Evolutionary conservation across 1,140 invertebrate genomes (phyloP).

Genomic region (Tachypleus tridentatus): DNA sequence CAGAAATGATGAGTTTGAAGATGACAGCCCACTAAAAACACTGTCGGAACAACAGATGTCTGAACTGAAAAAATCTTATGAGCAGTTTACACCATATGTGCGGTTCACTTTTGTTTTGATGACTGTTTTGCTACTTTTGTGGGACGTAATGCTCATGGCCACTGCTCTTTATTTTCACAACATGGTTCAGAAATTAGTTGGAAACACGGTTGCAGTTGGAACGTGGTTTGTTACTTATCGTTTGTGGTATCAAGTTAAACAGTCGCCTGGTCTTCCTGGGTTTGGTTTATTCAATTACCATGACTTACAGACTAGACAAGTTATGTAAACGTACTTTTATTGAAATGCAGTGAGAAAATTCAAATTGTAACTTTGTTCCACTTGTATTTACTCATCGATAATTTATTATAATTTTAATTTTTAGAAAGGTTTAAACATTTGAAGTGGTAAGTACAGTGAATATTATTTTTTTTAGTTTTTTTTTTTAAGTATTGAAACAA

Average conservation of each 20-base stretch:
- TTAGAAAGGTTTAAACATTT: too few relatives aligned
- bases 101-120: conserved; percentile 63
- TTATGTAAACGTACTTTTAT: too few relatives aligned
- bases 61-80: conserved; percentile 54
- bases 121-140: conserved; percentile 64
- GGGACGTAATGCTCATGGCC: conserved; percentile 84
- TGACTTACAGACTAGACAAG: background rate
- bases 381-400: too few relatives aligned
- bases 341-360: too few relatives aligned
- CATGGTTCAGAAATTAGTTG: conserved; percentile 87
- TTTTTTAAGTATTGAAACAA: too few relatives aligned
- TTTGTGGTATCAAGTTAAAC: conserved; percentile 53
- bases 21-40: conserved; percentile 43
- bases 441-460: too few relatives aligned
- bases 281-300: conserved; percentile 62
- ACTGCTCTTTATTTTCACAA: conserved; percentile 90
- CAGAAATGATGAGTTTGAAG: conserved; percentile 50
- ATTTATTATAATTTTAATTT: too few relatives aligned
- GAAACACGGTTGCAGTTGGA: conserved; percentile 65
- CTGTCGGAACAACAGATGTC: conserved; percentile 54
- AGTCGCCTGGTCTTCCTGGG: conserved; percentile 54
- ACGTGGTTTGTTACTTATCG: conserved; percentile 88
- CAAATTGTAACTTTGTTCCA: too few relatives aligned
- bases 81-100: conserved; percentile 66
- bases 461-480: too few relatives aligned